Evolutionary conservation across 2,888 invertebrate species (phyloP).

Genomic region (Drosophila maculinotata): DNA sequence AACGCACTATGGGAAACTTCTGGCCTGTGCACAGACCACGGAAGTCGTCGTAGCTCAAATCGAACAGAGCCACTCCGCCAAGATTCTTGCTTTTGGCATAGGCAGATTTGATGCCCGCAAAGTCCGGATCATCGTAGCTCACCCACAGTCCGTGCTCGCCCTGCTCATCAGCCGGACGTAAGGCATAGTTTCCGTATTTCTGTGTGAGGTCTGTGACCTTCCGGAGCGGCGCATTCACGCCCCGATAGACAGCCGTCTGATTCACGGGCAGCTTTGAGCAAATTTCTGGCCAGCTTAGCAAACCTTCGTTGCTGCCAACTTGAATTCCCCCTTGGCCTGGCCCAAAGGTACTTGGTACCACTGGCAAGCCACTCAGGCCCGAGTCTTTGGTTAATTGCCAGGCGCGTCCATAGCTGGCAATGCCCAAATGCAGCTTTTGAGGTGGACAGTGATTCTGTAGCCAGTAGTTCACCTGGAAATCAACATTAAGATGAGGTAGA

Average conservation of each 20-base stretch:
- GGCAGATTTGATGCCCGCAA: conserved; percentile 91
- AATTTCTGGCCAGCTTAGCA: conserved; percentile 92
- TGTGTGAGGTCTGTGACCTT: conserved; percentile 92
- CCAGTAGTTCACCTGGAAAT: conserved; percentile 89
- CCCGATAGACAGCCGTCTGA: conserved; percentile 87
- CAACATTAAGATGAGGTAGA: conserved; percentile 88
- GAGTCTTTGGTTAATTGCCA: conserved; percentile 92
- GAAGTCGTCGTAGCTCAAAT: conserved; percentile 92
- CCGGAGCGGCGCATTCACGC: conserved; percentile 88
- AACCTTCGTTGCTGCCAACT: conserved; percentile 88
- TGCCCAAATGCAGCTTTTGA: conserved; percentile 90
- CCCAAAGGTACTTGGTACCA: conserved; percentile 88
- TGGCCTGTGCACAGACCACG: conserved; percentile 92
- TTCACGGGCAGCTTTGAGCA: conserved; percentile 90
- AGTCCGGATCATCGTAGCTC: conserved; percentile 93
- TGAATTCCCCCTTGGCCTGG: conserved; percentile 90
- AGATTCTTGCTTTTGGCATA: conserved; percentile 90
- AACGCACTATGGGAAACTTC: conserved; percentile 91
- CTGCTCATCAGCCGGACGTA: conserved; percentile 88
- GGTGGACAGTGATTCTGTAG: conserved; percentile 86
- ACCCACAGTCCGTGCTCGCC: conserved; percentile 92
- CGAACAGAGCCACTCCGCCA: conserved; percentile 91
- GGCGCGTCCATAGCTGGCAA: conserved; percentile 90
- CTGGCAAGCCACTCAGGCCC: conserved; percentile 91
- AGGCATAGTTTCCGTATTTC: conserved; percentile 92